These are phyloP conservation scores for Buphagus erythrorhynchus DNA, from an alignment of 2,797 vertebrate species.

Conservation along the genomic window DNA sequence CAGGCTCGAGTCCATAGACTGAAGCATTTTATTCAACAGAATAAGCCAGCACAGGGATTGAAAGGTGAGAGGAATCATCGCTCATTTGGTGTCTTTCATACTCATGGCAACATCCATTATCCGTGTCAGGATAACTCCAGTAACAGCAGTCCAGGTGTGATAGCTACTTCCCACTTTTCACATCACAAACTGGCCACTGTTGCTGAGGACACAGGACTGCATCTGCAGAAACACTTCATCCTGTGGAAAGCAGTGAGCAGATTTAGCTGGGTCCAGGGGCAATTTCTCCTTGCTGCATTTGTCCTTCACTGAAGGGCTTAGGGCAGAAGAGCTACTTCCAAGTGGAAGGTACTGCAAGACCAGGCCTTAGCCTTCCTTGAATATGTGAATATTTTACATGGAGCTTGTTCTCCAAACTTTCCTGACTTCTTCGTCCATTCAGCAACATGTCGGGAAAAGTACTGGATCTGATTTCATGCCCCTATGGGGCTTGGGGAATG, in stretches of 20 bases:
- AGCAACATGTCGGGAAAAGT: neutral
- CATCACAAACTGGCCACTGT: neutral
- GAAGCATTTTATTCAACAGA: neutral
- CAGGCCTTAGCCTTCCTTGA: neutral
- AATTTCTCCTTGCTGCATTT: neutral
- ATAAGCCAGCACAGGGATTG: neutral
- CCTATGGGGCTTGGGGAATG: neutral
- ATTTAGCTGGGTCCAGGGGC: neutral
- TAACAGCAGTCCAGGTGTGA: neutral
- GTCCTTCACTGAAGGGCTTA: neutral
- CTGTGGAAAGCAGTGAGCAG: neutral
- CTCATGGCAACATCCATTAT: neutral
- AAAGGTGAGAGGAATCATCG: neutral
- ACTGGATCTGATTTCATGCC: neutral
- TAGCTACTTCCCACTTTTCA: neutral
- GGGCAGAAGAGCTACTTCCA: neutral
- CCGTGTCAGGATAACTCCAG: neutral
- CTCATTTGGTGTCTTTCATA: neutral
- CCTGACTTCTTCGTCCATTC: neutral
- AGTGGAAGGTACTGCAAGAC: neutral
- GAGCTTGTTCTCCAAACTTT: neutral
- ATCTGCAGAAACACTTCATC: neutral
- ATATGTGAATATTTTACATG: neutral
- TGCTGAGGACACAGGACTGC: neutral
- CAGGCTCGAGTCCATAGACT: neutral